Base-by-base conservation (phyloP, 2,888 invertebrate species). In the Hirudinaria manillensis region DNA sequence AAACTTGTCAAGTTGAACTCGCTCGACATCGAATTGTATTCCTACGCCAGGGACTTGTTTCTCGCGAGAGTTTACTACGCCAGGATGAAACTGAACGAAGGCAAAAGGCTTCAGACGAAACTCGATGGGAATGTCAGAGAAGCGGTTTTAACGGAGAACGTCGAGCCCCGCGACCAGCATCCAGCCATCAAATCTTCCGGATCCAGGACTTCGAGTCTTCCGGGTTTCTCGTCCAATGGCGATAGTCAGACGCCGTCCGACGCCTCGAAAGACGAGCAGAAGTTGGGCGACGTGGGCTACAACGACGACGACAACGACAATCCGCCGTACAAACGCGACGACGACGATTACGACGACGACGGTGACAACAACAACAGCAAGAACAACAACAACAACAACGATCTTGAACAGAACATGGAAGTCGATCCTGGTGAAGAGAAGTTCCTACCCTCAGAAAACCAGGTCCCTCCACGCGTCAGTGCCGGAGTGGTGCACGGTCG, bases 11-110 rank as follows among this genome's bases (percentile, higher is more conserved):
- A 70, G 53, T 55, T 55, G 19, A 77, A 76, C 67, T 32, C 36
- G 0, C 72, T 77, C 27, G 77, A 77, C 56, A 7, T 70, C 6
- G 56, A 77, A 29, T 65, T 77, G 70, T 77, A 77, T 55, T 29
- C 36, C 51, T 77, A 36, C 65, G 77, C 77, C 27, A 74, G 74
- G 55, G 55, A 74, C 13, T 56, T 77, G 10, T 77, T 77, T 27
- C 56, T 72, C 51, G 67, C 77, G 34, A 56, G 77, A 61, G 24
- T 77, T 29, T 29, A 67, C 3, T 55, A 68, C 16, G 72, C 70
- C n/a, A 38, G 65, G 55, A 65, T 51, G 38, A 34, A 70, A 10
- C 53, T n/a, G 7, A 34, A 16, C 16, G 45, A 45, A 45, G 16
- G 45, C 45, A 45, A 45, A 10, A 45, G 45, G 61, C n/a, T n/a